A percentile compares a stretch with the other conserved stretches of the same genome.
Evolutionary conservation across 2,113 vertebrate genomes (phyloP).

Genomic region (Prunella himalayana): DNA sequence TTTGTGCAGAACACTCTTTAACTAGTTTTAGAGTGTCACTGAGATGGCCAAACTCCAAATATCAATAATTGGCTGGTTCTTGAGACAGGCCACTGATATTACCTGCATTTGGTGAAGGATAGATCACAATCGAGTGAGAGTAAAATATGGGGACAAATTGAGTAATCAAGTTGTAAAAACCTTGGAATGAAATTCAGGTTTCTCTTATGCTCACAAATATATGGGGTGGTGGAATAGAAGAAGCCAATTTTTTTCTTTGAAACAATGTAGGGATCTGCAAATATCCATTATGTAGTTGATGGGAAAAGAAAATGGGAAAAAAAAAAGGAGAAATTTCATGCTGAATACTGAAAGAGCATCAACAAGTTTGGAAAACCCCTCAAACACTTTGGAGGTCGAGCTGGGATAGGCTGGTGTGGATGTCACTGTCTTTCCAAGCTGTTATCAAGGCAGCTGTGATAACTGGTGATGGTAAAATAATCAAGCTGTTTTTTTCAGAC

Average conservation of each 20-base stretch:
- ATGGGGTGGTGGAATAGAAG: not conserved
- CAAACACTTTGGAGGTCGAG: not conserved
- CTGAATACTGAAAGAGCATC: not conserved
- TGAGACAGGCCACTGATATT: not conserved
- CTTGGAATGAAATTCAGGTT: not conserved
- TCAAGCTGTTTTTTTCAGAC: not conserved
- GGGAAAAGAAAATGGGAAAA: not conserved
- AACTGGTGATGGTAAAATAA: not conserved
- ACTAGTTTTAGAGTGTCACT: not conserved
- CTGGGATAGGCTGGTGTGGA: not conserved
- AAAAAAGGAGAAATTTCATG: not conserved
- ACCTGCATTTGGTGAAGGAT: not conserved
- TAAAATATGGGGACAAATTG: not conserved
- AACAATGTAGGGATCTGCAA: not conserved
- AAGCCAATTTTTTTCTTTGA: not conserved
- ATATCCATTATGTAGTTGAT: not conserved
- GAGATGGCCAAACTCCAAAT: not conserved
- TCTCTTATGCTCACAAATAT: not conserved
- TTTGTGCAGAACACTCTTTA: not conserved
- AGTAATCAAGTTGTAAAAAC: not conserved
- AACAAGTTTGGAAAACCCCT: not conserved
- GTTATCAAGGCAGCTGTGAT: not conserved
- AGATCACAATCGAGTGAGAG: not conserved
- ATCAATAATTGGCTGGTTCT: not conserved
- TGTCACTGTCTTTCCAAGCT: not conserved